phyloP scores from a whole-genome alignment of 2,888 invertebrate species.

The Eilema sororculum region DNA sequence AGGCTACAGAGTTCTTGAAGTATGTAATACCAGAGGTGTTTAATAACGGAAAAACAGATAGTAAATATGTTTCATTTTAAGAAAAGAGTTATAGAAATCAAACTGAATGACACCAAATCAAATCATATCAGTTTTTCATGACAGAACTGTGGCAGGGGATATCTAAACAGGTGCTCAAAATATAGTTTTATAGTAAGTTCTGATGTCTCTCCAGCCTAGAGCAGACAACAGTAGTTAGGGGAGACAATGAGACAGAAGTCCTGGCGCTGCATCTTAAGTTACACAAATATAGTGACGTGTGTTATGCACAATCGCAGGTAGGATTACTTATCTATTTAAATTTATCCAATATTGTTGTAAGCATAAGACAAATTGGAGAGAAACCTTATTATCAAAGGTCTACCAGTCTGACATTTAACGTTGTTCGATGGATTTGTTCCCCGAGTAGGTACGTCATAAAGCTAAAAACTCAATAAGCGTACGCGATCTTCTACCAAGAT shows the following conservation, averaged over 20 bases:
- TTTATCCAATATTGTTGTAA: not conserved
- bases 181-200: too few relatives aligned
- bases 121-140: too few relatives aligned
- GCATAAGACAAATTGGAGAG: not conserved
- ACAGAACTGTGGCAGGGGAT: too few relatives aligned
- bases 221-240: too few relatives aligned
- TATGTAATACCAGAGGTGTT: not conserved
- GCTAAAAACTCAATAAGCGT: conserved; percentile 9
- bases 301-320: not conserved
- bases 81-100: too few relatives aligned
- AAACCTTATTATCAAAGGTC: not conserved
- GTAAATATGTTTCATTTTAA: not conserved
- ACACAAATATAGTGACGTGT: too few relatives aligned
- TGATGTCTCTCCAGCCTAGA: too few relatives aligned
- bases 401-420: not conserved
- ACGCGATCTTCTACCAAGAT: conserved; percentile 16
- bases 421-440: conserved; percentile 2
- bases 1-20: not conserved
- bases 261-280: too few relatives aligned
- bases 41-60: not conserved
- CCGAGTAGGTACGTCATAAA: conserved; percentile 12
- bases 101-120: too few relatives aligned
- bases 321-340: not conserved
- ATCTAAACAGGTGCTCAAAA: too few relatives aligned
- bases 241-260: too few relatives aligned